These are phyloP conservation scores for Sycobia sp. DNA, from an alignment of 1,140 invertebrate species.

Conservation along the genomic window DNA sequence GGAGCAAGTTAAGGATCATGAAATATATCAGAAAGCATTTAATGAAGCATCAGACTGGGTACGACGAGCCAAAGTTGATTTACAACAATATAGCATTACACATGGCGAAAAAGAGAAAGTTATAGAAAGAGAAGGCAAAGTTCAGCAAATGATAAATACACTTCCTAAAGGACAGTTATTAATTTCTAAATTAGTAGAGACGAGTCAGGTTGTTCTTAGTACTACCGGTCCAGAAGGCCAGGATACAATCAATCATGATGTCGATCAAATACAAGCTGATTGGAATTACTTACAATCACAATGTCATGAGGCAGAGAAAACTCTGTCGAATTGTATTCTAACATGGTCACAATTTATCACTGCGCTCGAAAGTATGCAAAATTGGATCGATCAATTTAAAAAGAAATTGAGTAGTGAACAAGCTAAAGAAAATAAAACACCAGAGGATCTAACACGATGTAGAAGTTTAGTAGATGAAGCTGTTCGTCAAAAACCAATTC, in stretches of 20 bases:
- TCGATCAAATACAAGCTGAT: slow-evolving; percentile 81
- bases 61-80: slow-evolving; percentile 78
- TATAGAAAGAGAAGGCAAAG: slow-evolving; percentile 73
- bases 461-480: slow-evolving; percentile 79
- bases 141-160: slow-evolving; percentile 71
- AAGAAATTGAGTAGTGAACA: slow-evolving; percentile 70
- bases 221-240: slow-evolving; percentile 87
- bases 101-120: slow-evolving; percentile 81
- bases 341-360: slow-evolving; percentile 86
- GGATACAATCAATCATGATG: slow-evolving; percentile 82
- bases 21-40: slow-evolving; percentile 82
- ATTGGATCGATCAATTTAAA: slow-evolving; percentile 79
- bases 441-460: slow-evolving; percentile 78
- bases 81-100: slow-evolving; percentile 83
- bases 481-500: slow-evolving; percentile 73
- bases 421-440: slow-evolving; percentile 78
- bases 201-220: slow-evolving; percentile 78
- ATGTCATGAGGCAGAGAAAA: slow-evolving; percentile 78
- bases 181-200: slow-evolving; percentile 74
- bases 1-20: slow-evolving; percentile 84
- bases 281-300: slow-evolving; percentile 86
- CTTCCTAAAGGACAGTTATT: slow-evolving; percentile 74
- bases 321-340: slow-evolving; percentile 79
- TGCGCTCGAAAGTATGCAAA: slow-evolving; percentile 75
- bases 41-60: slow-evolving; percentile 87